These are phyloP conservation scores for Genyomyrus donnyi DNA, from an alignment of 2,113 vertebrate species.

Conservation along the genomic window DNA sequence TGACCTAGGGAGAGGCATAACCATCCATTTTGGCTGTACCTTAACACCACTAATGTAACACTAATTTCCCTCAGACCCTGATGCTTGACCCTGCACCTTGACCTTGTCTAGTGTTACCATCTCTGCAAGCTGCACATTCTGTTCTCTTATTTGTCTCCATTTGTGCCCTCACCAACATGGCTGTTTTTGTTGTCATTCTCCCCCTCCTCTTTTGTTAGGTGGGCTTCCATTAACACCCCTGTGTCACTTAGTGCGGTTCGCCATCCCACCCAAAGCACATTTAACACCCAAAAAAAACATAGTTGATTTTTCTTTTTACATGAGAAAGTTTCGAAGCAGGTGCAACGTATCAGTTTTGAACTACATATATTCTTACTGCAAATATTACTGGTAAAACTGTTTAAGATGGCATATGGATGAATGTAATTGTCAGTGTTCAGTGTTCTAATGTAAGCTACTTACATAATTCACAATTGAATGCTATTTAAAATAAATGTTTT, in stretches of 20 bases:
- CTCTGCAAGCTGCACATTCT: background rate
- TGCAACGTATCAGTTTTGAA: background rate
- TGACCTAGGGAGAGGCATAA: background rate
- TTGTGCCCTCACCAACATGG: background rate
- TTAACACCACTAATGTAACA: background rate
- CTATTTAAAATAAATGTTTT: constrained; percentile 3
- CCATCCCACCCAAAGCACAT: background rate
- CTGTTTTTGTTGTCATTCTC: background rate
- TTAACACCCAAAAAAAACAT: background rate
- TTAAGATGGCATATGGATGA: background rate
- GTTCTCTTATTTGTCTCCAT: background rate
- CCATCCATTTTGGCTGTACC: background rate
- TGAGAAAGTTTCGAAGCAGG: background rate
- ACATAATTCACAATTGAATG: background rate
- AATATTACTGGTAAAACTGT: background rate
- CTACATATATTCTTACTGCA: background rate
- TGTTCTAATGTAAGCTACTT: background rate
- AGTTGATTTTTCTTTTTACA: background rate
- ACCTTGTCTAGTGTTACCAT: background rate
- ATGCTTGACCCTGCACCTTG: background rate
- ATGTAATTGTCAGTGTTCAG: background rate
- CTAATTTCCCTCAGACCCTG: background rate
- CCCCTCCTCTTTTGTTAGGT: background rate
- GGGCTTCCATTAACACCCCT: background rate
- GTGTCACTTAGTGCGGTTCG: background rate